Evolutionary conservation across 2,888 invertebrate genomes (phyloP), one percentile per base, ranked within the genome.

Genomic region (Caenorhabditis panamensis): DNA sequence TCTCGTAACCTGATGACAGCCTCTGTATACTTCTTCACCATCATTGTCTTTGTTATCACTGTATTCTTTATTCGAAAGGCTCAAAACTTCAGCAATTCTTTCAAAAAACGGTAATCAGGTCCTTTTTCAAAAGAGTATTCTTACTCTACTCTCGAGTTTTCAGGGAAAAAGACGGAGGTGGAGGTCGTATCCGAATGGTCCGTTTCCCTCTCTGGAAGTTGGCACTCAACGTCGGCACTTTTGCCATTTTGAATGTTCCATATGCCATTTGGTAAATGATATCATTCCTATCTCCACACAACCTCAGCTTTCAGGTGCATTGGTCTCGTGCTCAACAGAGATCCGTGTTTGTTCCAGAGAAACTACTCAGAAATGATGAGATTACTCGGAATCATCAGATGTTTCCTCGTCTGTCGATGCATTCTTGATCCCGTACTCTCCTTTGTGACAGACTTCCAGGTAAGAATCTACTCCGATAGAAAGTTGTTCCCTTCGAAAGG

Each of bases 131-230:
- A 28, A 18, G 16, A n/a, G n/a, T n/a, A n/a, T n/a, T n/a, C n/a
- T n/a, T n/a, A n/a, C 53, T 49, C 9, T 6, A 47, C 9, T 22
- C 6, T 18, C 28, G n/a, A n/a, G 26, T 16, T 76, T 76, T 31
- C 62, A 76, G 76, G 9, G 73, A 73, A 22, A 49, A 78, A n/a
- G 82, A 82, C 47, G 77, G 63, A 0, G 76, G 76, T 20, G 72
- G 72, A 11, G 82, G 82, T 1, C 31, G 82, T 9, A 82, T 82
- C 44, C 77, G 82, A 56, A 68, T 75, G 75, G 82, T 84, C 8
- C 79, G 89, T 9, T 89, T 89, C 64, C 89, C 89, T 0, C 59
- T 89, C 16, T 89, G 89, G 89, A 89, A 89, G 62, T 68, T 89
- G 61, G 87, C 87, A 0, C 58, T 89, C 56, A 89, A 89, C 64